These are phyloP conservation scores for Troglohyphantes excavatus DNA, from an alignment of 2,888 invertebrate species.

Conservation along the genomic window DNA sequence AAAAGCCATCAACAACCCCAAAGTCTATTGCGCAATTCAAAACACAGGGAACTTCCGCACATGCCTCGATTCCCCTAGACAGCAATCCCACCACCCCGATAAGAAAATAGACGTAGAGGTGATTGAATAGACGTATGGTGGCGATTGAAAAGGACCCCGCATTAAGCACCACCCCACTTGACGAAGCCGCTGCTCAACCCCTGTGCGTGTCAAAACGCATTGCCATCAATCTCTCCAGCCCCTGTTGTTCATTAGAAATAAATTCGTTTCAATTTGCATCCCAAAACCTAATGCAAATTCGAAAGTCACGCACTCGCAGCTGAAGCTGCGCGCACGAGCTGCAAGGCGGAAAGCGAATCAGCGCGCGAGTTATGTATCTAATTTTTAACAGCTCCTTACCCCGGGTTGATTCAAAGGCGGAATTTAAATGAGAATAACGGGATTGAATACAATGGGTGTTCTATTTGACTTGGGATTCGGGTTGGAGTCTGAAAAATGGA, in stretches of 20 bases:
- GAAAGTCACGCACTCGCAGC: neutral
- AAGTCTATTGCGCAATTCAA: too few relatives aligned
- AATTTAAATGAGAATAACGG: slow-evolving; percentile 4
- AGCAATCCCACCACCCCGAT: neutral
- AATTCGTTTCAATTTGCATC: slow-evolving; percentile 34
- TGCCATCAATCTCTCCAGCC: slow-evolving; percentile 13
- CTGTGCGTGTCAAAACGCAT: neutral
- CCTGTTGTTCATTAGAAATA: slow-evolving; percentile 6
- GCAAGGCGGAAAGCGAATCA: slow-evolving; percentile 13
- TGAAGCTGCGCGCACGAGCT: neutral
- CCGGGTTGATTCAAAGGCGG: neutral
- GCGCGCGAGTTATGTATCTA: slow-evolving; percentile 1
- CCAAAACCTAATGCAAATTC: slow-evolving; percentile 24
- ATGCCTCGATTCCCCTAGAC: neutral
- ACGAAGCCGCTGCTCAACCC: neutral
- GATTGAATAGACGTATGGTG: neutral
- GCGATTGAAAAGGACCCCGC: neutral
- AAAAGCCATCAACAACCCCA: too few relatives aligned
- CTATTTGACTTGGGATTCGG: neutral
- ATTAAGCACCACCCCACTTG: neutral
- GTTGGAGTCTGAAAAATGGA: neutral
- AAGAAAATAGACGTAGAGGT: neutral
- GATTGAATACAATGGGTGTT: slow-evolving; percentile 5
- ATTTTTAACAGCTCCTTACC: slow-evolving; percentile 1
- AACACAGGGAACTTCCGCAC: neutral